A percentile compares a stretch with the other conserved stretches of the same genome.
phyloP scores from a whole-genome alignment of 2,113 vertebrate genomes.

The Microcebus lehilahytsara region DNA sequence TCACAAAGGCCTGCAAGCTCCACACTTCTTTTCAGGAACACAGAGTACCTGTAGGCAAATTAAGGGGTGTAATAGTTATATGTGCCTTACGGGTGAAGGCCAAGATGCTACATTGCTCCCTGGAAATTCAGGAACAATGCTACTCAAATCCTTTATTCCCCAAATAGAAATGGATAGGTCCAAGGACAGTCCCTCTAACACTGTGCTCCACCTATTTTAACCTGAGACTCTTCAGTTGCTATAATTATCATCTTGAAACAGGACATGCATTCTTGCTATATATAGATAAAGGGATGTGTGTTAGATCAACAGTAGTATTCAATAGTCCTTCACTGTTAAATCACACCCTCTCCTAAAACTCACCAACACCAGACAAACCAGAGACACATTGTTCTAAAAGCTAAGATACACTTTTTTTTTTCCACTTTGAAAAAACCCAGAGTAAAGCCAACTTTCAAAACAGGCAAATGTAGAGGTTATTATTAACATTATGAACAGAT shows the following conservation, averaged over 20 bases:
- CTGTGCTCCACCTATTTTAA: not conserved
- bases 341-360: not conserved
- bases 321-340: not conserved
- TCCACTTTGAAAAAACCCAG: not conserved
- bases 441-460: not conserved
- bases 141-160: not conserved
- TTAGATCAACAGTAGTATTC: not conserved
- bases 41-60: not conserved
- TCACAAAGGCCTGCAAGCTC: not conserved
- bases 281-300: not conserved
- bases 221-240: constrained; percentile 33
- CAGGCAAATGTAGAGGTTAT: not conserved
- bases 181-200: constrained; percentile 4
- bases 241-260: constrained; percentile 45
- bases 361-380: not conserved
- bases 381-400: not conserved
- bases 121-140: not conserved
- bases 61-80: not conserved
- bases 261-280: constrained; percentile 17
- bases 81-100: not conserved
- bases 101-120: not conserved
- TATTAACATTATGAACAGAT: not conserved
- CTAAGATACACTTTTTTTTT: not conserved
- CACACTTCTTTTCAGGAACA: not conserved
- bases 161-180: constrained; percentile 7